A percentile compares a stretch with the other conserved stretches of the same genome.
phyloP scores from a whole-genome alignment of 2,888 invertebrate genomes.

The Nomada flava region DNA sequence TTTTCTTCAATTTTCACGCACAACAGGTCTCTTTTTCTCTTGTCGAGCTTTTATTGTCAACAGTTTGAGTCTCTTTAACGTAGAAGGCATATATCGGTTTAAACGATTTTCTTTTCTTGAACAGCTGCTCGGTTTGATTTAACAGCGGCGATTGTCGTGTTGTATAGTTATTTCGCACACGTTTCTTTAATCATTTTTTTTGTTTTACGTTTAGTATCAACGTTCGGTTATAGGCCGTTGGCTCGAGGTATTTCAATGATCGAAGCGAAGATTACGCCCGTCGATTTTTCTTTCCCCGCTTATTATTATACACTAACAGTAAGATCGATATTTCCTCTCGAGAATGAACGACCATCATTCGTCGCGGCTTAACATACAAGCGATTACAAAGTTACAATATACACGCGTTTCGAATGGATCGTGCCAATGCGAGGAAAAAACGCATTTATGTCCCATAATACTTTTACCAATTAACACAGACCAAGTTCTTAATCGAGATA shows the following conservation, averaged over 20 bases:
- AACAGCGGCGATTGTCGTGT: constrained; percentile 59
- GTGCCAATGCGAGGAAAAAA: background rate
- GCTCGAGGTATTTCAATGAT: constrained; percentile 45
- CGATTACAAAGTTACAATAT: constrained; percentile 2
- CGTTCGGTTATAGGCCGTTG: constrained; percentile 31
- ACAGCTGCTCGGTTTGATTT: constrained; percentile 58
- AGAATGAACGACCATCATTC: constrained; percentile 7
- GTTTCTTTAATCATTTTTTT: background rate
- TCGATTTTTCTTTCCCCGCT: background rate
- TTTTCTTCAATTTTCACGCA: constrained; percentile 21
- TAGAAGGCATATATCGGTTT: constrained; percentile 63
- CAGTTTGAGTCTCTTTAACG: constrained; percentile 55
- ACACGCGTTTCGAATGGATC: constrained; percentile 3
- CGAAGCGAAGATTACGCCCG: constrained; percentile 6
- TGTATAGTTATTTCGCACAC: constrained; percentile 20
- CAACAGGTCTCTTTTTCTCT: constrained; percentile 32
- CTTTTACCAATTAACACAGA: constrained; percentile 4
- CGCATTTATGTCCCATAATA: background rate
- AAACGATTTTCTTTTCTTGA: constrained; percentile 42
- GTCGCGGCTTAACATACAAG: constrained; percentile 24
- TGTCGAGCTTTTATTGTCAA: constrained; percentile 64
- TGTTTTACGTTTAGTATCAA: constrained; percentile 25
- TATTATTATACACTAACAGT: background rate
- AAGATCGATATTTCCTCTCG: background rate
- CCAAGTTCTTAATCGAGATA: background rate